Evolutionary conservation across 35 echinoderm and acorn worm species (phyloP).

Genomic region (Apostichopus californicus): DNA sequence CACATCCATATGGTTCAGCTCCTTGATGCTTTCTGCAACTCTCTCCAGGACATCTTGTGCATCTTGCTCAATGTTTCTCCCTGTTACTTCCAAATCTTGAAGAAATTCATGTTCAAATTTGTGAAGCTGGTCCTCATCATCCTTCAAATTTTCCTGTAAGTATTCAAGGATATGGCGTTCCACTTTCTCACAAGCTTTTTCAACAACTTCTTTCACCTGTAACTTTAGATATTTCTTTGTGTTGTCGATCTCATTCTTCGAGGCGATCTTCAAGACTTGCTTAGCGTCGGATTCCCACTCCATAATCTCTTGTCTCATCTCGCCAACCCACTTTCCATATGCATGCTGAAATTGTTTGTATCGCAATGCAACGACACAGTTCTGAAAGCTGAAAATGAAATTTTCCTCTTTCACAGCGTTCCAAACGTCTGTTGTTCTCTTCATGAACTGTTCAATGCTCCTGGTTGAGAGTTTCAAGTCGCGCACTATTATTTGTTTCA

Average conservation of each 20-base stretch:
- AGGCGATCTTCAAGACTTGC: not conserved
- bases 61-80: not conserved
- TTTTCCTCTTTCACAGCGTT: constrained; percentile 9
- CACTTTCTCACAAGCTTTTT: not conserved
- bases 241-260: not conserved
- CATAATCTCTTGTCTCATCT: constrained; percentile 13
- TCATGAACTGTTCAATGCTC: not conserved
- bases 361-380: not conserved
- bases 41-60: no score
- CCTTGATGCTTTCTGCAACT: no score
- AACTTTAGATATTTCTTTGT: not conserved
- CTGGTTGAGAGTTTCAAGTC: no score
- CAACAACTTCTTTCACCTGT: not conserved
- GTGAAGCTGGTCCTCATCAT: constrained; percentile 6
- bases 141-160: not conserved
- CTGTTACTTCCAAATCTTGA: no score
- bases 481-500: not conserved
- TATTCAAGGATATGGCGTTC: not conserved
- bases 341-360: constrained; percentile 24
- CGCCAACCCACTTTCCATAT: no score
- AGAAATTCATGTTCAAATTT: not conserved
- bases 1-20: constrained; percentile 2
- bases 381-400: no score
- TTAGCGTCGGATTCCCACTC: constrained; percentile 26
- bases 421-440: constrained; percentile 2